phyloP scores from a whole-genome alignment of 1,140 invertebrate species.

The Araneus ventricosus region DNA sequence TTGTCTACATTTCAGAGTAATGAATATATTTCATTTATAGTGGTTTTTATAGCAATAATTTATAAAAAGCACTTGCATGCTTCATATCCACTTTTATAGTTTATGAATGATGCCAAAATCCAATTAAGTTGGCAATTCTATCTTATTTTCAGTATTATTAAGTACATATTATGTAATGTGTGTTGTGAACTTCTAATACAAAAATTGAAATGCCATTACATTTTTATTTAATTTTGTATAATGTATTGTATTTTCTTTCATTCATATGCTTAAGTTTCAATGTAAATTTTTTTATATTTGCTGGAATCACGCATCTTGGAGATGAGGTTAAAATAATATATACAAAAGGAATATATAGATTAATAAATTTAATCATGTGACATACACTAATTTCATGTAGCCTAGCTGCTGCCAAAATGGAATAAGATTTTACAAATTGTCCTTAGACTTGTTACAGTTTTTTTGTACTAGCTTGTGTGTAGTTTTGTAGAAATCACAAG shows the following conservation, averaged over 20 bases:
- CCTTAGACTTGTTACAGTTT: conserved; percentile 67
- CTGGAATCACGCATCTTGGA: neutral
- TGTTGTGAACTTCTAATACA: too few relatives aligned
- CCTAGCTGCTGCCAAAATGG: conserved; percentile 19
- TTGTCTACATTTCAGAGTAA: too few relatives aligned
- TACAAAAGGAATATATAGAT: neutral
- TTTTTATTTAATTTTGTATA: neutral
- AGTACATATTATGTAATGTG: too few relatives aligned
- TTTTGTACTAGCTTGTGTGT: conserved; percentile 74
- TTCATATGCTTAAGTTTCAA: neutral
- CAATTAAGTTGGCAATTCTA: too few relatives aligned
- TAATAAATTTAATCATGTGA: conserved; percentile 18
- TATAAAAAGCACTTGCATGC: too few relatives aligned
- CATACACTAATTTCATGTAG: conserved; percentile 34
- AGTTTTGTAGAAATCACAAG: conserved; percentile 66
- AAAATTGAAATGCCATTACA: too few relatives aligned
- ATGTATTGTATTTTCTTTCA: neutral
- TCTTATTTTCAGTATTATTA: too few relatives aligned
- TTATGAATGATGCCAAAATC: too few relatives aligned
- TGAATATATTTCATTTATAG: too few relatives aligned
- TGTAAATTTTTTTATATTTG: neutral
- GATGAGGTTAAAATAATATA: neutral
- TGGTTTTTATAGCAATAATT: too few relatives aligned
- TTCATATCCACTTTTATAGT: too few relatives aligned
- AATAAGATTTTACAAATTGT: conserved; percentile 60